A percentile compares a stretch with the other conserved stretches of the same genome.
phyloP scores from a whole-genome alignment of 2,888 invertebrate species.

The Holacanthella duospinosa region DNA sequence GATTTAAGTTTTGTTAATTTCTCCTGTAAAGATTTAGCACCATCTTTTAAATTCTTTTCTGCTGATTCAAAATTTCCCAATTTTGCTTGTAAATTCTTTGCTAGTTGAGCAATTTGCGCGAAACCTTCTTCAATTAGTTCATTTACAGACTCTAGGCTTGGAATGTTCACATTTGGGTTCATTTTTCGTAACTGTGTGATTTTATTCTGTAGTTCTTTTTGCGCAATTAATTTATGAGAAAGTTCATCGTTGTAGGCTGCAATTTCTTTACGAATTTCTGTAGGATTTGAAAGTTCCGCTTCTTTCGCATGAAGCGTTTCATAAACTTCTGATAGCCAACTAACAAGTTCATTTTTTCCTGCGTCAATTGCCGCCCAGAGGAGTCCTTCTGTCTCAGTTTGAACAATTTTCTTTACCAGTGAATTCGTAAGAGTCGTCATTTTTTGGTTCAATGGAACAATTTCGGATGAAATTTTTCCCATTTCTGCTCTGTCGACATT shows the following conservation, averaged over 20 bases:
- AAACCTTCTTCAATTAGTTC: conserved; percentile 65
- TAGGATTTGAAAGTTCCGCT: conserved; percentile 65
- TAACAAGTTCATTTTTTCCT: conserved; percentile 65
- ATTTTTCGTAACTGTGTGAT: conserved; percentile 65
- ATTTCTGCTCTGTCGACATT: neutral
- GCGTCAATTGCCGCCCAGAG: conserved; percentile 88
- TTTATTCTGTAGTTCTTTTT: conserved; percentile 66
- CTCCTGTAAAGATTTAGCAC: conserved; percentile 60
- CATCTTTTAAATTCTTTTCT: conserved; percentile 59
- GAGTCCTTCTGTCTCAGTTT: conserved; percentile 75
- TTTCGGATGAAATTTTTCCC: neutral
- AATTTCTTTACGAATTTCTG: conserved; percentile 65
- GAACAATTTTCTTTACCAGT: conserved; percentile 53
- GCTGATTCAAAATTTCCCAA: conserved; percentile 62
- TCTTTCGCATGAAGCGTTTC: conserved; percentile 54
- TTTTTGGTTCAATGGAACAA: neutral
- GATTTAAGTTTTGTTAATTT: conserved; percentile 64
- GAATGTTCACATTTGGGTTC: conserved; percentile 59
- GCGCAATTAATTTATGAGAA: conserved; percentile 62
- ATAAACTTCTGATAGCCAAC: conserved; percentile 75
- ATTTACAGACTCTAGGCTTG: conserved; percentile 53
- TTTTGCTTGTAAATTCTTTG: conserved; percentile 61
- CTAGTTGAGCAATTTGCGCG: conserved; percentile 58
- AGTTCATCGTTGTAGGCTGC: conserved; percentile 77
- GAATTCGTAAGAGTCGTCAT: neutral